Base-by-base conservation (phyloP, 1,140 invertebrate species). In the Notospermus geniculatus region DNA sequence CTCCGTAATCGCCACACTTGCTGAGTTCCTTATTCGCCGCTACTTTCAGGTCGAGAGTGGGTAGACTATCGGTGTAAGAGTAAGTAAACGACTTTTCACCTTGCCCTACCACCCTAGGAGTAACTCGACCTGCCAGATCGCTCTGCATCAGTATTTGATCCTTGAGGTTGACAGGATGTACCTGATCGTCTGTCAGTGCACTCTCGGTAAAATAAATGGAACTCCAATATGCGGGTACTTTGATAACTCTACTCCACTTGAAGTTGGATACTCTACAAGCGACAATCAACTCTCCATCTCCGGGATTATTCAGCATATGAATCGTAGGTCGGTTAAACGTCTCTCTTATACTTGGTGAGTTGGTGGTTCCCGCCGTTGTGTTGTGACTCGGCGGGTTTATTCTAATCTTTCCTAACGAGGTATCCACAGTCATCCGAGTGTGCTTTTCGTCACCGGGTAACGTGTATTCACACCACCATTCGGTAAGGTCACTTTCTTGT, bases 211-310 rank as follows among this genome's bases (percentile, higher is more conserved):
- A 50, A n/a, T 23, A 50, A n/a, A 50, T n/a, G n/a, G 46, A 27
- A 50, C 25, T 50, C 46, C 46, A 50, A 50, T 7, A 50, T 50
- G 4, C 9, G 4, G 46, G 25, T 50, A 27, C 19, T 27, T 50
- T 50, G n/a, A 4, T 50, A 5, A 50, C 46, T 5, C n/a, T 5
- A 50, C 46, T 50, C 46, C 46, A 50, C n/a, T 50, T 50, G 25
- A 50, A 50, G n/a, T 50, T 50, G 46, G 4, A 5, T 4, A 50
- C 46, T 7, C n/a, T 4, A 50, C 46, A 50, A 50, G 19, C 46
- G 4, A 50, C 4, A 5, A 4, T 4, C n/a, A 50, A n/a, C 5
- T 50, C 19, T 5, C 5, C 4, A 50, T 50, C 46, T 4, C 25
- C 46, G 9, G 46, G 46, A 5, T 50, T 4, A 27, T n/a, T 50